Conservation (phyloP, 53 echinoderm and acorn worm species). For the Temnopleurus reevesii region DNA sequence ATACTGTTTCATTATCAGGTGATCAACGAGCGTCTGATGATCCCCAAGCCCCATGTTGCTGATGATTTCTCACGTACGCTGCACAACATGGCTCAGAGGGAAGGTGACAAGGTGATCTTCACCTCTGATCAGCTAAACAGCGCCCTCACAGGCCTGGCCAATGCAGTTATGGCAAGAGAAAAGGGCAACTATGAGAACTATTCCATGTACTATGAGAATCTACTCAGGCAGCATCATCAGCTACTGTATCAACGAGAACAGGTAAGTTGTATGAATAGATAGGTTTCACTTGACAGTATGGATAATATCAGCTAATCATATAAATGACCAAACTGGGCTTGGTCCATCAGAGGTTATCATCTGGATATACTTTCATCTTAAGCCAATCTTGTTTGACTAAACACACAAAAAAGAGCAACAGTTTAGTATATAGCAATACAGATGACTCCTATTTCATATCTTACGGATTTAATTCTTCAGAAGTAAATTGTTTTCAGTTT, state of each 20-base stretch:
- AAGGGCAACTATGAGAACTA: slow-evolving; percentile 94
- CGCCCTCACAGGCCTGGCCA: slow-evolving; percentile 79
- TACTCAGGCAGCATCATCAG: slow-evolving; percentile 94
- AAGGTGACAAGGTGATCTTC: slow-evolving; percentile 63
- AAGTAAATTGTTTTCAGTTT: no score
- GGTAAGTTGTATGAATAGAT: no score
- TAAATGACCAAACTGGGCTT: no score
- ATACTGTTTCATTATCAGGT: slow-evolving; percentile 66
- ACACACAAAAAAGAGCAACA: no score
- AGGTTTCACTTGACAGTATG: no score
- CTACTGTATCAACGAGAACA: slow-evolving; percentile 92
- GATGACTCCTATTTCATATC: no score
- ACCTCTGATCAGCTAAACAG: slow-evolving; percentile 73
- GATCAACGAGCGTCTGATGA: slow-evolving; percentile 94
- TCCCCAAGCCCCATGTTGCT: slow-evolving; percentile 95
- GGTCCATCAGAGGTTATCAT: no score
- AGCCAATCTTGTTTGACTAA: no score
- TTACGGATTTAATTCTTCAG: no score
- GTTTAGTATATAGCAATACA: no score
- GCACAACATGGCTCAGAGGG: slow-evolving; percentile 56
- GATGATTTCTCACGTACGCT: slow-evolving; percentile 90
- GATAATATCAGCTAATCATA: no score
- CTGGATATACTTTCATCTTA: no score
- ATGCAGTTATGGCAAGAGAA: slow-evolving; percentile 85
- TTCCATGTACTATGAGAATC: slow-evolving; percentile 98